A percentile compares a stretch with the other conserved stretches of the same genome.
Conservation (phyloP, 92 coral and sea anemone species). For the Micromussa lordhowensis region DNA sequence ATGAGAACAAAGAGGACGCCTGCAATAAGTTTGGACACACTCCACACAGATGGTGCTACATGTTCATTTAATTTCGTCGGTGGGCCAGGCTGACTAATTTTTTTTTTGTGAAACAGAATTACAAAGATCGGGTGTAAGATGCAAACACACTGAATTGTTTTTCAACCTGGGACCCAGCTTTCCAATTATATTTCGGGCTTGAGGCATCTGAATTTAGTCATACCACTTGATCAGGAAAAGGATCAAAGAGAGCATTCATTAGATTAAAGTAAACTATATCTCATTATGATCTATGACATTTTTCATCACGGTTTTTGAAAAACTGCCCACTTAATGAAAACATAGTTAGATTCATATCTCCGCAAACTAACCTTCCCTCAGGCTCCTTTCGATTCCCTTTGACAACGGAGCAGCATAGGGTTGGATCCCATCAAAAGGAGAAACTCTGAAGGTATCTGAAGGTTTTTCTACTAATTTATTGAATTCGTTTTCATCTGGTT, state of each 20-base stretch:
- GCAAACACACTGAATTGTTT: not conserved
- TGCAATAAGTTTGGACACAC: not conserved
- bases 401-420: conserved; percentile 53
- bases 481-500: conserved; percentile 52
- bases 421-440: conserved; percentile 51
- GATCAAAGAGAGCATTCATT: not conserved
- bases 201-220: not conserved
- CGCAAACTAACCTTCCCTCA: conserved; percentile 18
- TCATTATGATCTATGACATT: too few species aligned
- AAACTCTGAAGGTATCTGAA: conserved; percentile 56
- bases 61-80: not conserved
- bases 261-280: too few species aligned
- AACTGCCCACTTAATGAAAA: not conserved
- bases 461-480: conserved; percentile 40
- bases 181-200: too few species aligned
- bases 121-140: not conserved
- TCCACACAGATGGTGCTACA: not conserved
- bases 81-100: not conserved
- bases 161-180: too few species aligned
- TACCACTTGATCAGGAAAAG: not conserved
- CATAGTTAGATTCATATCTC: not conserved
- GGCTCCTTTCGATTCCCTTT: conserved; percentile 16
- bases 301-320: not conserved
- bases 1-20: not conserved
- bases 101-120: too few species aligned